Base-by-base conservation (phyloP, 2,888 invertebrate species). In the Trachelus troglodyta region DNA sequence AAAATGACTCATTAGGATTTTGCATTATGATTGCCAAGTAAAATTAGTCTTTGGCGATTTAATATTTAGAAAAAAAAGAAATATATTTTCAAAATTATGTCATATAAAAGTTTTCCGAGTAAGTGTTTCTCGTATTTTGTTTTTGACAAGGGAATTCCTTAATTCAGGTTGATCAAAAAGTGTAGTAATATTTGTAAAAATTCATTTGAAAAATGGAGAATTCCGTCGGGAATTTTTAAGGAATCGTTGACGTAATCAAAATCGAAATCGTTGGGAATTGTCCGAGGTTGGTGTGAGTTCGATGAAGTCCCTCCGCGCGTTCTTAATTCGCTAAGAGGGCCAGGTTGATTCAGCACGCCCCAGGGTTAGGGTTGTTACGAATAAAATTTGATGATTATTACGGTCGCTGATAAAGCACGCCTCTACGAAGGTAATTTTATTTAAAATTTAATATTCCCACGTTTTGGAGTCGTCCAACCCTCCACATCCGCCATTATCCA, bases 371-470 rank as follows among this genome's bases (percentile, higher is more conserved):
- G 75, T 78, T 78, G 79, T 79, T 78, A 78, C 75, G 69, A 79
- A 78, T 79, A 76, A 79, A 79, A 79, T 74, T 80, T 78, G 79
- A 80, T 80, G 75, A 76, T 80, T 80, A 80, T 80, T 76, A 76
- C 76, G 78, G 79, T 69, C 73, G 76, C 78, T 76, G 79, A 76
- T 80, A 78, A 78, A 75, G 78, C 78, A 78, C 76, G 78, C 74
- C 74, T 71, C 76, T 69, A 73, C 74, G 79, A 71, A 76, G 75
- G 73, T 73, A 40, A 78, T 77, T 75, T 75, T 69, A 77, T 76
- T 79, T 74, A 68, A 79, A 79, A 79, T 75, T 77, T 68, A 73
- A 76, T 73, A 73, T 68, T 73, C 12, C 34, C 11, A 71, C 68
- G 31, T n/a, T 34, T 33, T 69, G 34, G n/a, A 23, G 56, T 56